phyloP scores from a whole-genome alignment of 2,888 invertebrate species.

The Altica lythri region DNA sequence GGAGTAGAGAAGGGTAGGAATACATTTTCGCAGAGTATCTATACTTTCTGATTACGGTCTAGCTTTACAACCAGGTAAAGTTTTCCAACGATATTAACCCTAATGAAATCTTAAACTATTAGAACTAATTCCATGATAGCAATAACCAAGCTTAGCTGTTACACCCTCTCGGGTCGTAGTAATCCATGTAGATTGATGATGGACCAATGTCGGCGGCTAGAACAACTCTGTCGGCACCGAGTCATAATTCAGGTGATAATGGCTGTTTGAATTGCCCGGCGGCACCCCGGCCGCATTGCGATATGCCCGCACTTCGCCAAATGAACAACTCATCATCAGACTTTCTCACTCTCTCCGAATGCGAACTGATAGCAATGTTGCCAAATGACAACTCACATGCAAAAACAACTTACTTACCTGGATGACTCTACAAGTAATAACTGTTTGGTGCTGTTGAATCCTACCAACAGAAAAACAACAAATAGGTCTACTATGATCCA shows the following conservation, averaged over 20 bases:
- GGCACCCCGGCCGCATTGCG: constrained; percentile 54
- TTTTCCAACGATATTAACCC: no score
- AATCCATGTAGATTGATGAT: constrained; percentile 55
- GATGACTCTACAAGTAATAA: no score
- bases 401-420: no score
- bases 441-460: no score
- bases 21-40: no score
- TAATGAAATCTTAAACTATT: constrained; percentile 25
- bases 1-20: no score
- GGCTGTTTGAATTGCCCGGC: constrained; percentile 55
- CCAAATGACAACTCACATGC: constrained; percentile 4
- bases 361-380: constrained; percentile 13
- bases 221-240: constrained; percentile 57
- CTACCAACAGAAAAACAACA: no score
- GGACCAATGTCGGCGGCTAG: constrained; percentile 52
- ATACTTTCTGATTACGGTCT: no score
- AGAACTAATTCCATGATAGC: constrained; percentile 15
- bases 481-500: no score
- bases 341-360: constrained; percentile 46
- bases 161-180: constrained; percentile 34
- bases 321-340: constrained; percentile 55
- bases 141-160: constrained; percentile 28
- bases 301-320: constrained; percentile 56
- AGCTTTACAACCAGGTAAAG: no score
- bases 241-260: constrained; percentile 59